These are phyloP conservation scores for Magallana angulata DNA, from an alignment of 1,140 invertebrate species.

Conservation along the genomic window DNA sequence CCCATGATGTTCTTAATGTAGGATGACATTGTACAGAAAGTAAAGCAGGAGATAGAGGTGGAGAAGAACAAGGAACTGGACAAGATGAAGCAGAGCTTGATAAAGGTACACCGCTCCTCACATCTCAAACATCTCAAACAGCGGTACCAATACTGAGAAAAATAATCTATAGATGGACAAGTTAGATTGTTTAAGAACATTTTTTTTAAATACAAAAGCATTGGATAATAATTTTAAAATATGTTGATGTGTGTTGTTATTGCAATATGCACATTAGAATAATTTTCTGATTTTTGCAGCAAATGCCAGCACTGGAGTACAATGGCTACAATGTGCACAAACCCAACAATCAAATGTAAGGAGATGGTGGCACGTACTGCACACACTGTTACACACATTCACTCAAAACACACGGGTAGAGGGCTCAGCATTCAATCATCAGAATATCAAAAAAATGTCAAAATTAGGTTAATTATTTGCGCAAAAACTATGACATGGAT, in stretches of 20 bases:
- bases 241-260: not conserved
- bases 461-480: too few species aligned
- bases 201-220: too few species aligned
- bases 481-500: too few species aligned
- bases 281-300: slow-evolving; percentile 8
- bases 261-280: not conserved
- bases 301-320: slow-evolving; percentile 9
- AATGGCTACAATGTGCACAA: slow-evolving; percentile 32
- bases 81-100: slow-evolving; percentile 67
- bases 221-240: too few species aligned
- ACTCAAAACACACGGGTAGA: not conserved
- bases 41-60: slow-evolving; percentile 63
- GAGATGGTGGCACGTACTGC: not conserved
- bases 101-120: slow-evolving; percentile 57
- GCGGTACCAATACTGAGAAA: not conserved
- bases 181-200: not conserved
- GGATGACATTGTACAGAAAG: slow-evolving; percentile 62
- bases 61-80: slow-evolving; percentile 69
- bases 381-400: not conserved
- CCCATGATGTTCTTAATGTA: slow-evolving; percentile 26
- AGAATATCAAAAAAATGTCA: too few species aligned
- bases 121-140: too few species aligned
- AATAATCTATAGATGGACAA: not conserved
- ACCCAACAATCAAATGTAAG: slow-evolving; percentile 33
- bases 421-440: not conserved